Evolutionary conservation across 2,888 invertebrate genomes (phyloP), one percentile per base, ranked within the genome.

Genomic region (Scaptodrosophila latifasciaeformis): DNA sequence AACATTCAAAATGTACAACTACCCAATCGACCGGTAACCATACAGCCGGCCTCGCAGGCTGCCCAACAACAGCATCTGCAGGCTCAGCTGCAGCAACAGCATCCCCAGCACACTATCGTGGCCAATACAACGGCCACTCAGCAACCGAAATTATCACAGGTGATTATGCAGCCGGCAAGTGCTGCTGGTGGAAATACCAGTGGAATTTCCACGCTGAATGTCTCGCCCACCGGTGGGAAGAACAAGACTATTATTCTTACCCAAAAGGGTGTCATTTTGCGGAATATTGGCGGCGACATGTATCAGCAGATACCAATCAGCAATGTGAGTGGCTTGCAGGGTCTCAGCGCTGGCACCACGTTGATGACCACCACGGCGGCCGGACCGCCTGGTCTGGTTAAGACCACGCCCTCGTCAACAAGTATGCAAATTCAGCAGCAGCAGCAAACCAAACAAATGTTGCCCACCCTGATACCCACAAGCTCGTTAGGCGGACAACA

Each of bases 261-360:
- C 2, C 85, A 85, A 40, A 86, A 86, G 60, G 86, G 86, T 19
- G 85, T 87, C 1, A 85, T 87, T 24, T 59, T 86, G 50, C 82
- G 86, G 1, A 86, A 84, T 52, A 86, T 87, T 49, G 86, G 86
- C 1, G 84, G 86, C 2, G 86, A 85, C 49, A 84, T 86, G 74
- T 86, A 86, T 61, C 86, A 86, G 49, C 86, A 86, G 61, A 86
- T 87, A 57, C 86, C 86, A 7, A 83, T 87, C n/a, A 84, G 85
- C 35, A 86, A 85, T 63, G 83, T 86, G 21, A 75, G 84, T 18
- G 78, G 82, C 2, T 51, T 86, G 55, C 79, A 84, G 42, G 76
- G 81, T 24, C 67, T 85, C 6, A 68, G 81, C 35, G 53, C 66
- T 29, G 81, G 82, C 44, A 77, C 83, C 2, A 85, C 85, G 42